These are phyloP conservation scores for Drepanosiphum platanoidis DNA, from an alignment of 2,888 invertebrate species.

Conservation along the genomic window DNA sequence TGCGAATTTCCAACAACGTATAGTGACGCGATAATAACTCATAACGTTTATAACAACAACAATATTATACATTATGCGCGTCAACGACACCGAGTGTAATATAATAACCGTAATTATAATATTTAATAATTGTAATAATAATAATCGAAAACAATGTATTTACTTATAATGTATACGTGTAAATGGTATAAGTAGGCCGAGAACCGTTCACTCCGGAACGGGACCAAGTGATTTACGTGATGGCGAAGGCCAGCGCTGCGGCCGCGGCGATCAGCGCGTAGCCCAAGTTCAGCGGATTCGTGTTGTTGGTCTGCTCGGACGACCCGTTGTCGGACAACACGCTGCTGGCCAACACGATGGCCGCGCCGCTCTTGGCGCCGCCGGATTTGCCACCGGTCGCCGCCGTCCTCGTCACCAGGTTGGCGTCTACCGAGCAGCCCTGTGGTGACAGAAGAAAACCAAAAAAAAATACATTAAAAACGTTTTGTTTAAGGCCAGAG, in stretches of 20 bases:
- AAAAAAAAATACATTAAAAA: not conserved
- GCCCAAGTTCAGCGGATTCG: conserved; percentile 37
- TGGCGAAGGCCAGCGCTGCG: conserved; percentile 19
- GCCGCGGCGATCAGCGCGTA: conserved; percentile 48
- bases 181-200: no score
- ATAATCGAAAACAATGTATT: not conserved
- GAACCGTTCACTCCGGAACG: not conserved
- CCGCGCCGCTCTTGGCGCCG: conserved; percentile 68
- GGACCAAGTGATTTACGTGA: conserved; percentile 33
- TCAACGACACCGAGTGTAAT: not conserved
- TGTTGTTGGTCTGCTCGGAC: conserved; percentile 63
- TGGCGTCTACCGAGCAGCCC: conserved; percentile 71
- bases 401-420: conserved; percentile 66
- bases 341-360: conserved; percentile 75
- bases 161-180: no score
- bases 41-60: not conserved
- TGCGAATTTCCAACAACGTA: no score
- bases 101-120: not conserved
- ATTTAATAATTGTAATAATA: not conserved
- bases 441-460: conserved; percentile 24
- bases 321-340: conserved; percentile 75
- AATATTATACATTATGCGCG: no score
- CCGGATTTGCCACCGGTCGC: conserved; percentile 20
- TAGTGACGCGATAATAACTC: no score
- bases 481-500: no score